Percentiles rank a stretch among this genome's conserved stretches.
Conservation (phyloP, 1,140 invertebrate genomes). For the Drosophila sulfurigaster region DNA sequence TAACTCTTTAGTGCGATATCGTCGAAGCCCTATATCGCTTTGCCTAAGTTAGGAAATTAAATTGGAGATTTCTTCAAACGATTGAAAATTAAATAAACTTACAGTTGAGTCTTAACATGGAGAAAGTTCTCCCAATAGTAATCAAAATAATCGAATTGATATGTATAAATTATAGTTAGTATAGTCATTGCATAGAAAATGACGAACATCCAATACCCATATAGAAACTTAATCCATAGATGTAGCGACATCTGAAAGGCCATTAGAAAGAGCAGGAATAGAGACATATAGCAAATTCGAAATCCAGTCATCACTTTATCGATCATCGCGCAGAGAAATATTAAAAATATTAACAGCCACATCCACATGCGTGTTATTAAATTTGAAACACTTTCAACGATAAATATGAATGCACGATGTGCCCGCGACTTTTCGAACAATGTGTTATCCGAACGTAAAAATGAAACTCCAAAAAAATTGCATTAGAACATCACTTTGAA, state of each 20-base stretch:
- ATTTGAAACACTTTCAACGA: constrained; percentile 88
- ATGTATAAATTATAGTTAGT: constrained; percentile 97
- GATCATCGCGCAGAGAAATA: constrained; percentile 96
- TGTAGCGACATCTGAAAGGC: constrained; percentile 97
- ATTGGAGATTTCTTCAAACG: neutral
- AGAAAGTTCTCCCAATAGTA: constrained; percentile 93
- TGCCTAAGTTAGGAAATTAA: constrained; percentile 88
- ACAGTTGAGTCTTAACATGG: constrained; percentile 90
- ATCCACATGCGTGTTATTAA: constrained; percentile 97
- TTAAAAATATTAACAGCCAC: constrained; percentile 95
- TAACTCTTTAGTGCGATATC: constrained; percentile 93
- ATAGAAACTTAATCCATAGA: constrained; percentile 96
- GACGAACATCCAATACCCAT: constrained; percentile 97
- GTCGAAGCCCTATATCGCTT: constrained; percentile 95
- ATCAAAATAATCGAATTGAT: constrained; percentile 97
- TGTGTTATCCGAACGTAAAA: constrained; percentile 86
- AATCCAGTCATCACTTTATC: constrained; percentile 96
- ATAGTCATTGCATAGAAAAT: constrained; percentile 98
- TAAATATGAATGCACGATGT: constrained; percentile 86
- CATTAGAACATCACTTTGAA: constrained; percentile 87
- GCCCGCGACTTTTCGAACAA: constrained; percentile 71
- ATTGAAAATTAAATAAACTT: constrained; percentile 85
- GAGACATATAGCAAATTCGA: constrained; percentile 97
- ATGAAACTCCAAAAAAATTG: constrained; percentile 91
- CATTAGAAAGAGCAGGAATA: constrained; percentile 96